A percentile compares a stretch with the other conserved stretches of the same genome.
phyloP scores from a whole-genome alignment of 2,888 invertebrate species.

The Drosophila paranaensis region DNA sequence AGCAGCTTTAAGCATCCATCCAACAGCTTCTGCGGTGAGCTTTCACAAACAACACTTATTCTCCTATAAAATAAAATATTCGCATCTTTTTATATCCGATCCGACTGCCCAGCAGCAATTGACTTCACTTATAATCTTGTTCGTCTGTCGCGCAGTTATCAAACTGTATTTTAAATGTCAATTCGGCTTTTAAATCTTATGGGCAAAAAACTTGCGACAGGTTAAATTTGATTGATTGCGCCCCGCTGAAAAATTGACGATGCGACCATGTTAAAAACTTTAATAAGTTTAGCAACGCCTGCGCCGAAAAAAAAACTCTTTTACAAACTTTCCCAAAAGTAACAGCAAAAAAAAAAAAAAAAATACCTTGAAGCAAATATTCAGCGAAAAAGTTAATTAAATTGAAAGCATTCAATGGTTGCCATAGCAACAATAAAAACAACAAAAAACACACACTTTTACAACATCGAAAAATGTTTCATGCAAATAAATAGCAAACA shows the following conservation, averaged over 20 bases:
- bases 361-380: slow-evolving; percentile 29
- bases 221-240: slow-evolving; percentile 43
- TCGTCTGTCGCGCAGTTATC: not conserved
- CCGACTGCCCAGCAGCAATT: not conserved
- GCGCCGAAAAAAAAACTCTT: slow-evolving; percentile 19
- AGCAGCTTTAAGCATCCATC: not conserved
- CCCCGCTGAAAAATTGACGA: slow-evolving; percentile 9
- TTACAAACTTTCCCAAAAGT: slow-evolving; percentile 27
- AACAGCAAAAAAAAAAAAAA: not conserved
- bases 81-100: not conserved
- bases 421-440: slow-evolving; percentile 20
- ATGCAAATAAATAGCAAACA: slow-evolving; percentile 32
- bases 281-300: slow-evolving; percentile 44
- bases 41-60: not conserved
- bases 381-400: slow-evolving; percentile 67
- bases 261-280: slow-evolving; percentile 32
- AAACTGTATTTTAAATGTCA: slow-evolving; percentile 5
- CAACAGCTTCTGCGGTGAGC: not conserved
- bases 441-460: slow-evolving; percentile 1
- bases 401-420: slow-evolving; percentile 67
- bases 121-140: not conserved
- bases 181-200: not conserved
- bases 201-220: not conserved
- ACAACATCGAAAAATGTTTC: slow-evolving; percentile 32
- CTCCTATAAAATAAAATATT: not conserved